These are phyloP conservation scores for Panthera tigris DNA, from an alignment of 2,113 vertebrate species.

Conservation along the genomic window DNA sequence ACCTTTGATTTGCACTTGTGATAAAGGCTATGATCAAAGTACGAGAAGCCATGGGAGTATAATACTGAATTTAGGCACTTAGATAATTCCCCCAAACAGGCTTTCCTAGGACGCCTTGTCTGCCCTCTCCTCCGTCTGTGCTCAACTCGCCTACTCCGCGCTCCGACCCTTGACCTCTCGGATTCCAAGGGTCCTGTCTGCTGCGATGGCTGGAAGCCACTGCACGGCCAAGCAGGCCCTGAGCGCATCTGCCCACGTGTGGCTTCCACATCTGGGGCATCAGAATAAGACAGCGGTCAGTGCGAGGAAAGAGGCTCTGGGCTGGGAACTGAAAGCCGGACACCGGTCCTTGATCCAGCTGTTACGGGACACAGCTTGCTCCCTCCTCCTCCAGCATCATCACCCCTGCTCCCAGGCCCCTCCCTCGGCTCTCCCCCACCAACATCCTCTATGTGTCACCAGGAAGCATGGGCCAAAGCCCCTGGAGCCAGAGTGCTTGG, in stretches of 20 bases:
- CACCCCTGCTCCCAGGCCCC: neutral
- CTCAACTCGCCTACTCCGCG: neutral
- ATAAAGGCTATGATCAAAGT: neutral
- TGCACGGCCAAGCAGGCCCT: neutral
- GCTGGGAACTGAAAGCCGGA: neutral
- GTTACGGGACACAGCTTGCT: neutral
- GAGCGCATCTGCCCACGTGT: neutral
- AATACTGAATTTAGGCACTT: neutral
- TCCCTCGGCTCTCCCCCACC: neutral
- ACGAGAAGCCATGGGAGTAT: neutral
- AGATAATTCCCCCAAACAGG: neutral
- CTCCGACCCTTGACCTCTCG: neutral
- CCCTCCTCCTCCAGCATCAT: neutral
- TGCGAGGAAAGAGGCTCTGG: neutral
- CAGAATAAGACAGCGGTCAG: neutral
- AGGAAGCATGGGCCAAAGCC: neutral
- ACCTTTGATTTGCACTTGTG: neutral
- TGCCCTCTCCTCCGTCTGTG: neutral
- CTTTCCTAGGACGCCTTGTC: accelerated
- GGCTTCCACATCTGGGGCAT: neutral
- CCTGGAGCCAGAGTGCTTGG: neutral
- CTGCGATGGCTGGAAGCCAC: neutral
- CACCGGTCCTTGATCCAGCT: no score
- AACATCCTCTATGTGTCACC: accelerated
- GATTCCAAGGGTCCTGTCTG: neutral